Evolutionary conservation across 2,888 invertebrate species (phyloP), one percentile per base, ranked within the genome.

Genomic region (Junonia oenone): DNA sequence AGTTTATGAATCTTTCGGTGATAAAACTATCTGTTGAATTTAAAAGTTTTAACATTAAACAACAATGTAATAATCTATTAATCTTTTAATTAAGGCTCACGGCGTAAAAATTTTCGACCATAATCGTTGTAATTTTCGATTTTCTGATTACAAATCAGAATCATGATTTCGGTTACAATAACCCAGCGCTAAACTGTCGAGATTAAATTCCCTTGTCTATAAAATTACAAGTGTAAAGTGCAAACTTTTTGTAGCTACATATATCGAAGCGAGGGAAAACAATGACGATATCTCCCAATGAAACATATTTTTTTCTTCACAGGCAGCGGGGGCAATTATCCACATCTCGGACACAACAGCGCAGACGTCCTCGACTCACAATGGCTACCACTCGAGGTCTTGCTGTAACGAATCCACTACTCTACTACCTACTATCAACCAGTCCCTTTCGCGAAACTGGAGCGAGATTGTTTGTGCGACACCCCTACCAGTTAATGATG

Each of bases 381-480:
- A 89, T 89, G 78, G 84, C 72, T 68, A 70, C 75, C 85, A 77
- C 89, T 88, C 83, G 81, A 86, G 81, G 76, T 76, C 75, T 73
- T 81, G 78, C 81, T 80, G 85, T 88, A 89, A 89, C 89, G 89
- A 89, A 86, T 86, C 83, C 84, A 82, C 85, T 81, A 83, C 78
- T 76, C 85, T 81, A 83, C 78, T 76, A 69, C 61, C 76, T 78
- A 79, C 81, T 81, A 81, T 81, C 83, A 83, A 74, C 75, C 78
- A 76, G 79, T 80, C 81, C 83, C 83, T 80, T 74, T 77, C 76
- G 77, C 73, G 75, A 78, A 84, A 83, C 85, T 83, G 72, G 83
- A 83, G 71, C 82, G 83, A 76, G 80, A 82, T 87, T 87, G 86
- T 88, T 86, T 86, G 81, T 76, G 78, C 78, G 81, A 76, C 80